Base-by-base conservation (phyloP, 2,888 invertebrate genomes). In the Notodonta ziczac region DNA sequence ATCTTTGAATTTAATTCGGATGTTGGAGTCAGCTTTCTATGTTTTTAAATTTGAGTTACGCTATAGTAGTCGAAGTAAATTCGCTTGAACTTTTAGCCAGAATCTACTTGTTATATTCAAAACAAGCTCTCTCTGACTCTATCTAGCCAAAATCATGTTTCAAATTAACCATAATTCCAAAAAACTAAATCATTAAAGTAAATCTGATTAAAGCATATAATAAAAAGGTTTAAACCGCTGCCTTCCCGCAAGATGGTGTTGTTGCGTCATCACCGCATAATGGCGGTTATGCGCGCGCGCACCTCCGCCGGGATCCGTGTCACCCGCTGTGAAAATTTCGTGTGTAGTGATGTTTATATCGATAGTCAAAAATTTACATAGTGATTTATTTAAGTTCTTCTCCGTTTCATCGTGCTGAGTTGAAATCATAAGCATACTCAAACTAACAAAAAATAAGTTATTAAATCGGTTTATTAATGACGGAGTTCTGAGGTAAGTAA, bases 241-340 rank as follows among this genome's bases (percentile, higher is more conserved):
- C 81, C 85, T 83, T 84, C 80, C 83, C 82, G 78, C 77, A 77
- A 81, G 73, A 79, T 80, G 78, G 74, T 76, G 77, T 53, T 59
- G 70, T 88, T 87, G 79, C 85, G 76, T 85, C 84, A 86, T 76
- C 78, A 82, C 83, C 81, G 73, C 82, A 85, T 85, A 86, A 86
- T 85, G 79, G 78, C 79, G 77, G 83, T 83, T 80, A 81, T 86
- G 61, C 69, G 67, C 65, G 57, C 66, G 70, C 73, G 72, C 77
- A 66, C 69, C 58, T 56, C 66, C 54, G 42, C 9, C 68, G 71
- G 74, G 82, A 84, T 84, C 79, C 83, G 80, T 87, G 84, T 85
- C 85, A 85, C 74, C 67, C 80, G 73, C 67, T 63, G 72, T 42
- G 62, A 64, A 69, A 79, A 77, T 81, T 81, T 81, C 77, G 80